Evolutionary conservation across 1,140 invertebrate genomes (phyloP).

Genomic region (Agraylea sexmaculata): DNA sequence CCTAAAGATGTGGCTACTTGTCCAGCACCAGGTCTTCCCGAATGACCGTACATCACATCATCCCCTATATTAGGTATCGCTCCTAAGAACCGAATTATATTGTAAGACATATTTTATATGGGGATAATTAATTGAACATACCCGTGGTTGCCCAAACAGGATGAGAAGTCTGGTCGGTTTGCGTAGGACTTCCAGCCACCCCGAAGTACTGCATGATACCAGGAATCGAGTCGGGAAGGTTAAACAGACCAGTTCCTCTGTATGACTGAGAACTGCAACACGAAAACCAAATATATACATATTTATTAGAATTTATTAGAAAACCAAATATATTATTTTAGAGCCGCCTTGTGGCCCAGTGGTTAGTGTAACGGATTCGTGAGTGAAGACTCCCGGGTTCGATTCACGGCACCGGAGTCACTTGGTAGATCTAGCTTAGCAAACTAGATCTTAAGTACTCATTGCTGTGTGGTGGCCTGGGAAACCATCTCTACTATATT

Average conservation of each 20-base stretch:
- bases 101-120: not conserved
- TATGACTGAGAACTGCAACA: conserved; percentile 15
- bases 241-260: conserved; percentile 7
- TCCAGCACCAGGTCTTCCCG: conserved; percentile 4
- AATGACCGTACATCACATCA: not conserved
- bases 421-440: no score
- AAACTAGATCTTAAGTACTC: no score
- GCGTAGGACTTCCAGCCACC: conserved; percentile 15
- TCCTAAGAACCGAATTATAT: not conserved
- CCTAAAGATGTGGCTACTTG: not conserved
- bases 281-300: no score
- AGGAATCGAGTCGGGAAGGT: not conserved
- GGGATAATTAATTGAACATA: not conserved
- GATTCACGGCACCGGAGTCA: no score
- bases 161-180: conserved; percentile 10
- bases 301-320: not conserved
- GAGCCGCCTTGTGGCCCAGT: not conserved
- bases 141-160: conserved; percentile 9
- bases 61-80: not conserved
- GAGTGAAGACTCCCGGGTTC: no score
- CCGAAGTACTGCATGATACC: conserved; percentile 16
- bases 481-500: no score
- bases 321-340: not conserved
- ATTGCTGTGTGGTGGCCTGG: no score
- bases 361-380: no score